phyloP scores from a whole-genome alignment of 2,888 invertebrate species.

The Drosophila peninsularis region DNA sequence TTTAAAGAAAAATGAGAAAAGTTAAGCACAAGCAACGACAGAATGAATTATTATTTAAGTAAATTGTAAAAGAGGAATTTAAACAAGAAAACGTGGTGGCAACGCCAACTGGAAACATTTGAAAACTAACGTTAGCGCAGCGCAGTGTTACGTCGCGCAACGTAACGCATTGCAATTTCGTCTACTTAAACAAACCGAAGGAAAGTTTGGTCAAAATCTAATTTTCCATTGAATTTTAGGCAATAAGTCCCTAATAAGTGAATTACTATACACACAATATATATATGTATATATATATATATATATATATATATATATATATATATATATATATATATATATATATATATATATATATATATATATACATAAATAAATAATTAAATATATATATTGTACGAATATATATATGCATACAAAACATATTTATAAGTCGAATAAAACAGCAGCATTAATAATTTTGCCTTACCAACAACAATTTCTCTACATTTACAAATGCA shows the following conservation, averaged over 20 bases:
- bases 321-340: constrained; percentile 39
- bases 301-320: constrained; percentile 14
- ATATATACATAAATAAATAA: constrained; percentile 16
- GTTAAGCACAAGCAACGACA: constrained; percentile 52
- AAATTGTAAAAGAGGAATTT: constrained; percentile 37
- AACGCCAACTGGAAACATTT: constrained; percentile 19
- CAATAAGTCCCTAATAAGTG: constrained; percentile 63
- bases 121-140: constrained; percentile 1
- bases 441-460: constrained; percentile 73
- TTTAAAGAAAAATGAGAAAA: constrained; percentile 19
- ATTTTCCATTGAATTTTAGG: constrained; percentile 70
- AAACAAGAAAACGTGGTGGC: constrained; percentile 16
- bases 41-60: constrained; percentile 21
- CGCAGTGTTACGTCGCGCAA: constrained; percentile 14
- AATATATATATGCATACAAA: constrained; percentile 30
- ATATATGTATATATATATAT: constrained; percentile 10
- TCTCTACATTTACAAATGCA: constrained; percentile 10
- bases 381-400: constrained; percentile 4
- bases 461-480: constrained; percentile 46
- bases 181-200: constrained; percentile 33
- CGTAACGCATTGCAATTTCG: constrained; percentile 19
- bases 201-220: constrained; percentile 54
- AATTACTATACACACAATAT: constrained; percentile 41
- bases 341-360: constrained; percentile 14
- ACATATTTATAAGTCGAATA: constrained; percentile 69